Evolutionary conservation across 2,113 vertebrate genomes (phyloP).

Genomic region (Martes martes): DNA sequence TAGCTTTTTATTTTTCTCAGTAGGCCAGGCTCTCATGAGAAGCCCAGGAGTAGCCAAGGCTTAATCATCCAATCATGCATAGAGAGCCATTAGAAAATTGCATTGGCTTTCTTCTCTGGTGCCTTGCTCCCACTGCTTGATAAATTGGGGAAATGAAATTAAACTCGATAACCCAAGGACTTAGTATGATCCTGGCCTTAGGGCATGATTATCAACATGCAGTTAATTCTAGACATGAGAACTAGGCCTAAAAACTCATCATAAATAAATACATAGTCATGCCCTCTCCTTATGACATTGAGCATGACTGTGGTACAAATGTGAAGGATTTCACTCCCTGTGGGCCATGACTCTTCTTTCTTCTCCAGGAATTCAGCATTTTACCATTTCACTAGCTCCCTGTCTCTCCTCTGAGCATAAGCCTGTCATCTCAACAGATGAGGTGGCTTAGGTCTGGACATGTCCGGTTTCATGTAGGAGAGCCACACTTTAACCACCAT

Average conservation of each 20-base stretch:
- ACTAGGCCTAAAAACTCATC: not conserved
- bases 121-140: not conserved
- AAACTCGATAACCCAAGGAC: not conserved
- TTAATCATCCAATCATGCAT: not conserved
- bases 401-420: not conserved
- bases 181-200: not conserved
- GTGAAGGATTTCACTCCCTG: not conserved
- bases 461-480: not conserved
- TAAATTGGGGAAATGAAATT: not conserved
- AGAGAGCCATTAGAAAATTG: not conserved
- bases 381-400: not conserved
- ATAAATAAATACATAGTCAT: not conserved
- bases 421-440: not conserved
- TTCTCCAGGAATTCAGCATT: not conserved
- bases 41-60: not conserved
- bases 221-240: not conserved
- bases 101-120: not conserved
- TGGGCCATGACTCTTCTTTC: not conserved
- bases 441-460: not conserved
- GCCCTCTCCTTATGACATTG: not conserved
- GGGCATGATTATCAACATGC: not conserved
- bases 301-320: not conserved
- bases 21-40: not conserved
- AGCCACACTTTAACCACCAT: not conserved
- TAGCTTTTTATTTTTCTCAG: not conserved